Evolutionary conservation across 2,888 invertebrate species (phyloP), one percentile per base, ranked within the genome.

Genomic region (Brachypterus glaber): DNA sequence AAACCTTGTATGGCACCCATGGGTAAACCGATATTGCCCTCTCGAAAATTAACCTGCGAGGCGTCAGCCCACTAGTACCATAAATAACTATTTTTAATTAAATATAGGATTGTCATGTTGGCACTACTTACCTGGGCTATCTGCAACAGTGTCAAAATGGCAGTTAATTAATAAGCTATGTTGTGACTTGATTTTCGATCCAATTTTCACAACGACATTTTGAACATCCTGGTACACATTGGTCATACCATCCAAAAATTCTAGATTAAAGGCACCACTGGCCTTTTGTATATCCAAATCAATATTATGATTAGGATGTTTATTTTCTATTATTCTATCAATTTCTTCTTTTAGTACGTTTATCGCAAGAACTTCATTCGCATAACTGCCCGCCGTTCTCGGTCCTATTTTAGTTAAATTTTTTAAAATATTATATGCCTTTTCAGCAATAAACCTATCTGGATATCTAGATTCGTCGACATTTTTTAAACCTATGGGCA

Each of bases 131-230:
- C 82, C 83, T 60, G 82, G 81, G 59, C 82, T 82, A 52, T 78
- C 79, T 8, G 77, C 68, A 44, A 81, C 78, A 26, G 79, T 73
- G 59, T 86, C 85, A 62, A 77, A 84, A 62, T 86, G 86, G 58
- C 85, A 85, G 60, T 85, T 86, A 40, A 86, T 67, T 41, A 85
- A 64, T 40, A 84, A 63, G 59, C 76, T 75, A 52, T 72, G 65
- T 35, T 71, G 67, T 3, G 73, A 71, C 42, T 66, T 60, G 41
- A 66, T 63, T 27, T 59, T 60, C 1, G 79, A 74, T 24, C 77
- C 74, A 41, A 84, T 66, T 59, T 73, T 76, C 14, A 78, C 82
- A 31, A 82, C 63, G 25, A 84, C 71, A 62, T 83, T 84, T 50
- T 74, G 73, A 40, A 76, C 71, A 55, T 79, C 76, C 48, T 71